Conservation (phyloP, 1,140 invertebrate genomes). For the Drosophila melanica region DNA sequence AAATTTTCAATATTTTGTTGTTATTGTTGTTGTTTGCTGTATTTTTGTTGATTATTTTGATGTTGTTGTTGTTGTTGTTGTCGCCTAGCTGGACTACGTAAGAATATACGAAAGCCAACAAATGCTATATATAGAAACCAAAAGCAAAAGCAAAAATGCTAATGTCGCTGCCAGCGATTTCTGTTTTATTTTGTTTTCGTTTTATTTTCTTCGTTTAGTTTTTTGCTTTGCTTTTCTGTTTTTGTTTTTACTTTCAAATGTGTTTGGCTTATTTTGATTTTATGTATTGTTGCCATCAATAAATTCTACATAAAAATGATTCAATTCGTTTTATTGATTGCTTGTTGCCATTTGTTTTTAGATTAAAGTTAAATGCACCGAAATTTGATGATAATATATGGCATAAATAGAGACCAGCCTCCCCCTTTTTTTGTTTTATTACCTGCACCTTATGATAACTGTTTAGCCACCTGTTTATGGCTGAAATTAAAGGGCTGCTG, state of each 20-base stretch:
- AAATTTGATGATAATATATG: too few relatives aligned
- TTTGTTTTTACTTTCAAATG: constrained; percentile 11
- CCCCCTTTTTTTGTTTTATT: too few relatives aligned
- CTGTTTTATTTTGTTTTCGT: constrained; percentile 33
- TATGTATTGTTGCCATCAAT: constrained; percentile 36
- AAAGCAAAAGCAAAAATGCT: constrained; percentile 36
- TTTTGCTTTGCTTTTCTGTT: constrained; percentile 7
- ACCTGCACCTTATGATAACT: too few relatives aligned
- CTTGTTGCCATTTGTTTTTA: too few relatives aligned
- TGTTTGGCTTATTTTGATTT: constrained; percentile 2
- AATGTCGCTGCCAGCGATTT: constrained; percentile 44
- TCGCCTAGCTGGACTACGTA: constrained; percentile 38
- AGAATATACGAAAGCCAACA: constrained; percentile 30
- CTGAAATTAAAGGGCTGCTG: too few relatives aligned
- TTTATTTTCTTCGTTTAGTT: neutral
- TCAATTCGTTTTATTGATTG: too few relatives aligned
- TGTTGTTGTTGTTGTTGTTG: constrained; percentile 23
- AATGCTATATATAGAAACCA: constrained; percentile 53
- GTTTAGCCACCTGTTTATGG: too few relatives aligned
- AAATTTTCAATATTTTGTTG: neutral
- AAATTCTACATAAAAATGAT: constrained; percentile 32
- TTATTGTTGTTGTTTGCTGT: constrained; percentile 7
- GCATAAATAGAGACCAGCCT: too few relatives aligned
- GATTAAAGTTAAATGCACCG: too few relatives aligned
- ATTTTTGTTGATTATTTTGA: constrained; percentile 23